Conservation (phyloP, 2,797 vertebrate genomes). For the Micromesistius poutassou region DNA sequence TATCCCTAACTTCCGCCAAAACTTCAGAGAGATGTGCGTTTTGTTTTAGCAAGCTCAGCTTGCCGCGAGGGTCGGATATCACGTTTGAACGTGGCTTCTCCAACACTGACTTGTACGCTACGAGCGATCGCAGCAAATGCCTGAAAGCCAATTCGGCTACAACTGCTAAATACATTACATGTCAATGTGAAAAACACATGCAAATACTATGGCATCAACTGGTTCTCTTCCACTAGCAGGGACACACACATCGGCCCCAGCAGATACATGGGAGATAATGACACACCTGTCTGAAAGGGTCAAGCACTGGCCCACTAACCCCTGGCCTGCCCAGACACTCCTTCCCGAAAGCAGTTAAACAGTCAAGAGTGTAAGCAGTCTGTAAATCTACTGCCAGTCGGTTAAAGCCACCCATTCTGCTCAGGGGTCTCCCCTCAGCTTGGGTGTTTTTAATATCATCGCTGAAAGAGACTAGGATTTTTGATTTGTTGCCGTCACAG, state of each 20-base stretch:
- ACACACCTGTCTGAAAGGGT: neutral
- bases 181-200: neutral
- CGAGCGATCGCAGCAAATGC: neutral
- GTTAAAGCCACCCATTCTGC: neutral
- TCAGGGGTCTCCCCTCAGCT: neutral
- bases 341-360: neutral
- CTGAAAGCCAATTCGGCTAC: neutral
- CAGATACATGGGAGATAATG: neutral
- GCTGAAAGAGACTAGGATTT: neutral
- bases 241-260: neutral
- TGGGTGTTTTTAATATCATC: neutral
- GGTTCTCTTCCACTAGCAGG: constrained; percentile 17
- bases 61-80: neutral
- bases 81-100: neutral
- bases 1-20: neutral
- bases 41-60: constrained; percentile 26
- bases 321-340: neutral
- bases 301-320: neutral
- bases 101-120: neutral
- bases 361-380: neutral
- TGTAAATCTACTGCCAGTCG: neutral
- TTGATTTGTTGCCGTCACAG: neutral
- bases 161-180: neutral
- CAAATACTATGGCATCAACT: constrained; percentile 1
- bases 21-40: constrained; percentile 8